A percentile compares a stretch with the other conserved stretches of the same genome.
phyloP scores from a whole-genome alignment of 2,888 invertebrate species.

The Idaea biselata region DNA sequence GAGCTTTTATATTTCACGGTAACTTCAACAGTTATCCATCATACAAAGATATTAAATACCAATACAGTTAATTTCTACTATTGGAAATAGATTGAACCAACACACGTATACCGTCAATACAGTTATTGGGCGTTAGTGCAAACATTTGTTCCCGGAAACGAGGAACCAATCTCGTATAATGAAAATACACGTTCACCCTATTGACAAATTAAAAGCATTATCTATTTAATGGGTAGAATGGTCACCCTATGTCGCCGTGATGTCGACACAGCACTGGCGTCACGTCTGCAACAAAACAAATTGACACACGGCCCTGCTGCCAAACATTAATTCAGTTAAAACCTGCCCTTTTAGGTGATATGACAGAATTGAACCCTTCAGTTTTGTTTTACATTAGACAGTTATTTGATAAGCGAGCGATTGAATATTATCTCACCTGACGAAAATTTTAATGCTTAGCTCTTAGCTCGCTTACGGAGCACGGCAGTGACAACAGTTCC shows the following conservation, averaged over 20 bases:
- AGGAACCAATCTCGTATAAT: constrained; percentile 25
- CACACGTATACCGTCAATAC: neutral
- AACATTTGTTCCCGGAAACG: constrained; percentile 8
- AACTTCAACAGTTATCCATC: neutral
- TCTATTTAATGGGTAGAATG: constrained; percentile 34
- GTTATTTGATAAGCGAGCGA: too few relatives aligned
- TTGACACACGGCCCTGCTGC: neutral
- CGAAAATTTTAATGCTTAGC: too few relatives aligned
- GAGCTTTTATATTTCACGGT: too few relatives aligned
- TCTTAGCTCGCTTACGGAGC: too few relatives aligned
- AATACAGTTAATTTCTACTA: neutral
- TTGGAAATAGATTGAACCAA: constrained; percentile 2
- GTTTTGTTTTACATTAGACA: too few relatives aligned
- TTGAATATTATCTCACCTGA: too few relatives aligned
- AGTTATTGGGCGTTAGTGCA: neutral
- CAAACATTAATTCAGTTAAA: constrained; percentile 1
- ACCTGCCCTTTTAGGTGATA: constrained; percentile 1
- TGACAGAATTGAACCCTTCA: too few relatives aligned
- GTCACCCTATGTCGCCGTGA: constrained; percentile 13
- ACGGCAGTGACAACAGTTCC: too few relatives aligned
- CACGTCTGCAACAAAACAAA: constrained; percentile 14
- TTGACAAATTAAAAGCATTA: constrained; percentile 39
- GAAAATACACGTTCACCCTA: constrained; percentile 39
- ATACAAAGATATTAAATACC: neutral
- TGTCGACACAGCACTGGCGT: neutral